A percentile compares a stretch with the other conserved stretches of the same genome.
Evolutionary conservation across 2,888 invertebrate species (phyloP).

Genomic region (Hirtodrosophila histrioides): DNA sequence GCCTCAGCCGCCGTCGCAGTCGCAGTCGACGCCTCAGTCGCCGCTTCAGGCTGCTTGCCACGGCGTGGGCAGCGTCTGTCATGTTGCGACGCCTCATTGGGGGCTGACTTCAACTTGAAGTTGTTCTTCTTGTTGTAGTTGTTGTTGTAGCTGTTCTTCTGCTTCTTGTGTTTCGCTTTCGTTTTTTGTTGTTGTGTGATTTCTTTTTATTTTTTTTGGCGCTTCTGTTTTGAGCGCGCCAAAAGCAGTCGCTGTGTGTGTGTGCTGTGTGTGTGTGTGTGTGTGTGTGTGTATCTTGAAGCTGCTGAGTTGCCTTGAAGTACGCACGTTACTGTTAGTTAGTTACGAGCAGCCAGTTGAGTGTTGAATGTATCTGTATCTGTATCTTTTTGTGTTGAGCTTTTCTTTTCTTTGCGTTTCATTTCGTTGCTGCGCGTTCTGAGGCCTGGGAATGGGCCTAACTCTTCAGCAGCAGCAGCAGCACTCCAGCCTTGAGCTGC

Average conservation of each 20-base stretch:
- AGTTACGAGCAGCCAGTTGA: constrained; percentile 55
- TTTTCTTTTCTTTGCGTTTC: constrained; percentile 53
- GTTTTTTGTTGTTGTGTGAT: constrained; percentile 33
- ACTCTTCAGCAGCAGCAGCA: constrained; percentile 53
- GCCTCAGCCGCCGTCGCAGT: constrained; percentile 43
- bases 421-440: background rate
- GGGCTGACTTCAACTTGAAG: constrained; percentile 30
- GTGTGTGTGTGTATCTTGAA: constrained; percentile 33
- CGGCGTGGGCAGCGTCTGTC: constrained; percentile 47
- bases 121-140: constrained; percentile 14
- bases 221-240: constrained; percentile 76
- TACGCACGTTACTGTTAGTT: constrained; percentile 82
- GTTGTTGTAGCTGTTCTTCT: constrained; percentile 4
- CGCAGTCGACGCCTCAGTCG: constrained; percentile 1
- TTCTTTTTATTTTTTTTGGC: constrained; percentile 61
- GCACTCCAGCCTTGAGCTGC: constrained; percentile 54
- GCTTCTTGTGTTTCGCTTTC: constrained; percentile 47
- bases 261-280: constrained; percentile 25
- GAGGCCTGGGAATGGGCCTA: constrained; percentile 41
- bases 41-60: background rate
- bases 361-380: constrained; percentile 48
- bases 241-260: constrained; percentile 53
- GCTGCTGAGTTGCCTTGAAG: constrained; percentile 47
- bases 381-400: constrained; percentile 34
- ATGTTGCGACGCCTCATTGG: constrained; percentile 45